Evolutionary conservation across 2,113 vertebrate genomes (phyloP), one percentile per base, ranked within the genome.

Genomic region (Peromyscus maniculatus): DNA sequence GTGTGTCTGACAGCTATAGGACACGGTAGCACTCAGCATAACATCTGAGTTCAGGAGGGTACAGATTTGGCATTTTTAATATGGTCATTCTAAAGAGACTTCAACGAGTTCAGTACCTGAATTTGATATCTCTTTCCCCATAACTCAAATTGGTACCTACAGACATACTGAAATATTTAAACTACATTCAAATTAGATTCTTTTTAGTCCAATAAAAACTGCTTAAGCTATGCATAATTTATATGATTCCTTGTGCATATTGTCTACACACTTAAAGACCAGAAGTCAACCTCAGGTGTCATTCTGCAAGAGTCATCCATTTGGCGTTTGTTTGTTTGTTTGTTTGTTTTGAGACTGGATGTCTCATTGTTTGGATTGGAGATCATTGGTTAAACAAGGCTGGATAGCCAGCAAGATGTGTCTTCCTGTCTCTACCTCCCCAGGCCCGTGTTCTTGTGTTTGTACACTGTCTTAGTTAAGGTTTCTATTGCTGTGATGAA

Each of bases 131-230:
- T 31, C 49, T 11, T 64, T 9, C 13, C 31, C 11, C 24, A 49
- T 62, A 87, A 9, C 22, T 74, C 31, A 74, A 36, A 57, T 28
- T 75, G 36, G 19, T 91, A 75, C 7, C 74, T 82, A 39, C 22
- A 43, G 59, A 72, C 33, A 62, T 7, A n/a, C 7, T 96, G 62
- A 87, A 69, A 89, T 89, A 82, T 46, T 84, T 62, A 92, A 96
- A 57, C 13, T 33, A 83, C 15, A 84, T 28, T 72, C 43, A 96
- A 91, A 92, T 72, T 33, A 80, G 64, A 74, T n/a, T 55, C 72
- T 66, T 91, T 80, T 80, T 24, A 91, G 33, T 10, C 46, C 22
- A 89, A 67, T 89, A 10, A 26, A 46, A 4, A 49, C 33, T 89
- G 24, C 33, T 66, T 91, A 89, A 84, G 80, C 21, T 79, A 95